phyloP scores from a whole-genome alignment of 2,113 vertebrate genomes.

The Microcebus jonahi region DNA sequence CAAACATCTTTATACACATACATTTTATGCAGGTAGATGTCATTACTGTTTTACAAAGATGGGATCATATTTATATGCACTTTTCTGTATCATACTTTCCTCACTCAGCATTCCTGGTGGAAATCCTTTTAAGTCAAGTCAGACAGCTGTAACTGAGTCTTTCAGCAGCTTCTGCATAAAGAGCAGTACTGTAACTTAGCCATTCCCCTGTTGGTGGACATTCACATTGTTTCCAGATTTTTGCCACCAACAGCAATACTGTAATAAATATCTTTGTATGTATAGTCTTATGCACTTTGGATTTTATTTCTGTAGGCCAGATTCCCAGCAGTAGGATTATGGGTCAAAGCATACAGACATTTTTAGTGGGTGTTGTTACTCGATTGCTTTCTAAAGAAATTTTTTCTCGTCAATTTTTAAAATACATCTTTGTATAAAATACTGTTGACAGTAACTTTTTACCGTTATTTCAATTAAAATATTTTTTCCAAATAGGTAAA shows the following conservation, averaged over 20 bases:
- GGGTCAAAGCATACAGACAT: neutral
- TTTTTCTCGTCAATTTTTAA: neutral
- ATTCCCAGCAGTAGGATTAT: neutral
- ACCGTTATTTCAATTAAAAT: neutral
- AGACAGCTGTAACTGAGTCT: neutral
- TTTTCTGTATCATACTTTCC: neutral
- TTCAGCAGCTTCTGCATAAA: neutral
- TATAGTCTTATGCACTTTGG: neutral
- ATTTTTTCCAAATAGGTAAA: neutral
- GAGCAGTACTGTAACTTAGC: neutral
- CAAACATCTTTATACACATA: neutral
- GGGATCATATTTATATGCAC: neutral
- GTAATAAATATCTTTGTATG: neutral
- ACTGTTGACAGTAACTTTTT: neutral
- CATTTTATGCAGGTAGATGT: neutral
- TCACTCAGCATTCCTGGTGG: neutral
- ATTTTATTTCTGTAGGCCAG: slow-evolving; percentile 21
- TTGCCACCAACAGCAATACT: neutral
- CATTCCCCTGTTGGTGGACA: neutral
- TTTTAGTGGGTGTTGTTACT: neutral
- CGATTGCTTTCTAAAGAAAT: neutral
- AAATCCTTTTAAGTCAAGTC: neutral
- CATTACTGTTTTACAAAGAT: neutral
- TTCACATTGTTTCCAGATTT: neutral
- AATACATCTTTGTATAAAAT: slow-evolving; percentile 23